Percentiles rank a stretch among this genome's conserved stretches.
phyloP scores from a whole-genome alignment of 2,888 invertebrate species.

The Agonopterix alstromeriana region DNA sequence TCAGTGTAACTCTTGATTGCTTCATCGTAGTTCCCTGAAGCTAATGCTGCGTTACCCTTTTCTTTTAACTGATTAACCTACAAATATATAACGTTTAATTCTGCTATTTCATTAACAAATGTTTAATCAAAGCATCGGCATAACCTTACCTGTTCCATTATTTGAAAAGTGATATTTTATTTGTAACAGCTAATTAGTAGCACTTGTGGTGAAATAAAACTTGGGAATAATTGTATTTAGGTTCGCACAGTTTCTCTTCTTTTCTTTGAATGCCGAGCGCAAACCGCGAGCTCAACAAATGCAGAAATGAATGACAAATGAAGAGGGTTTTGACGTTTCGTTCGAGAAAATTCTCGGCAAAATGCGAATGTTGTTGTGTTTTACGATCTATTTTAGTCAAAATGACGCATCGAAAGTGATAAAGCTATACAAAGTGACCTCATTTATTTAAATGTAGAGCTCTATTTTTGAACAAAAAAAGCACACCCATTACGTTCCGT shows the following conservation, averaged over 20 bases:
- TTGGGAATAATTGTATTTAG: not conserved
- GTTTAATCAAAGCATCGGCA: conserved; percentile 26
- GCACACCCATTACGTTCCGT: too few relatives aligned
- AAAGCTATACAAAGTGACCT: conserved; percentile 1
- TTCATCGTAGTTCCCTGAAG: conserved; percentile 85
- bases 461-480: too few relatives aligned
- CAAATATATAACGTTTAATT: conserved; percentile 22
- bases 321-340: conserved; percentile 46
- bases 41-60: conserved; percentile 90
- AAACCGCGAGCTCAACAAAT: conserved; percentile 9
- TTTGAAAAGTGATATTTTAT: conserved; percentile 8
- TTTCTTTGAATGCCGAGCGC: conserved; percentile 6
- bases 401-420: not conserved
- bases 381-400: not conserved
- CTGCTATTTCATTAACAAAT: conserved; percentile 20
- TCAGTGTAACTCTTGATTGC: conserved; percentile 88
- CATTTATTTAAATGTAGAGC: too few relatives aligned
- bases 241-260: conserved; percentile 3
- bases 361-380: not conserved
- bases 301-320: conserved; percentile 20
- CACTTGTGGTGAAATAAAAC: conserved; percentile 3
- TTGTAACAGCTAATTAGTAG: not conserved
- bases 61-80: conserved; percentile 90
- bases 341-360: conserved; percentile 63
- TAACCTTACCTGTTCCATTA: conserved; percentile 72